Conservation (phyloP, 2,113 vertebrate species). For the Boulengeromyrus knoepffleri region DNA sequence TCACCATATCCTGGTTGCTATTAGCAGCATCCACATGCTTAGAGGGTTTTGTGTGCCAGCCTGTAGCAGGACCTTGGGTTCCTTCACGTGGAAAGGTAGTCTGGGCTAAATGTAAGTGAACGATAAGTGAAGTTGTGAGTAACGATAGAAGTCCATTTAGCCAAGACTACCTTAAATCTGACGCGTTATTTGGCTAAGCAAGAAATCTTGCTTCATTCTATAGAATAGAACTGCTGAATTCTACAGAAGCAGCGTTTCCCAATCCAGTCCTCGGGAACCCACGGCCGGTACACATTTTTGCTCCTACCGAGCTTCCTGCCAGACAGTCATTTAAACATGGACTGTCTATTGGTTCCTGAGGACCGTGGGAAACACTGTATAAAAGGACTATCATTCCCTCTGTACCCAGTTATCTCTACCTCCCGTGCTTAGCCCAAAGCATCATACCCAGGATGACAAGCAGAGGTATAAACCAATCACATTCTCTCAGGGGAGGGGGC, state of each 20-base stretch:
- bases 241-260: neutral
- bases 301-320: neutral
- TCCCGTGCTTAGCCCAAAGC: neutral
- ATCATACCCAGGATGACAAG: neutral
- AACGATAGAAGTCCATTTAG: neutral
- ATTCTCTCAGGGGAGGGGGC: neutral
- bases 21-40: neutral
- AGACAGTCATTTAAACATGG: neutral
- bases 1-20: neutral
- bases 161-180: neutral
- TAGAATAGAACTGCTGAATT: neutral
- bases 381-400: neutral
- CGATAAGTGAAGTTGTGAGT: no score
- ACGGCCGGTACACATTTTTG: neutral
- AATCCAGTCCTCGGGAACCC: neutral
- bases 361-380: neutral
- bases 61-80: neutral
- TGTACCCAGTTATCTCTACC: neutral
- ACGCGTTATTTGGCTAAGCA: neutral
- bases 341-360: neutral
- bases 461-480: neutral
- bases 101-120: neutral
- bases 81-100: neutral
- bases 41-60: neutral
- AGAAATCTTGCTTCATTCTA: neutral